Percentiles rank a stretch among this genome's conserved stretches.
These are phyloP conservation scores for Xenopus borealis DNA, from an alignment of 2,113 vertebrate species.

Conservation along the genomic window DNA sequence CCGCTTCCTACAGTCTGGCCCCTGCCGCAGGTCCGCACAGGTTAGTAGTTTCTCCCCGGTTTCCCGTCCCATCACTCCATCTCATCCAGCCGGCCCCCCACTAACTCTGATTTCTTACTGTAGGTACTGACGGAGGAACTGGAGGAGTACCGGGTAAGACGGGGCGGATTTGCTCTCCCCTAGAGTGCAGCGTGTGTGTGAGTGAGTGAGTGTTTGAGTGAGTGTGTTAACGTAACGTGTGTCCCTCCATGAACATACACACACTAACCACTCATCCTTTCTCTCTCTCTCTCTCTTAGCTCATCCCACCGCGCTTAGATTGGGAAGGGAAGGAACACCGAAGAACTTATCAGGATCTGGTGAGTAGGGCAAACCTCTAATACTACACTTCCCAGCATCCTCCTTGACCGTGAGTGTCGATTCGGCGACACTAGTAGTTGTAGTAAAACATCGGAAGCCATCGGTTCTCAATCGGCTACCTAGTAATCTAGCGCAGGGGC, in stretches of 20 bases:
- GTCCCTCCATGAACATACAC: no score
- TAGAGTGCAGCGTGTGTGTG: no score
- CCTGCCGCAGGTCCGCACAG: slow-evolving; percentile 90
- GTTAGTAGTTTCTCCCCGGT: slow-evolving; percentile 60
- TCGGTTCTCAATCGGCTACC: no score
- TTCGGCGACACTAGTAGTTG: no score
- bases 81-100: no score
- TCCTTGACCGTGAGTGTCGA: no score
- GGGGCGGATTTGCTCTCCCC: slow-evolving; percentile 19
- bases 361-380: slow-evolving; percentile 61
- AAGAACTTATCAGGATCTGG: slow-evolving; percentile 88
- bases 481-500: no score
- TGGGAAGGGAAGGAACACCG: slow-evolving; percentile 85
- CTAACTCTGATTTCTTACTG: slow-evolving; percentile 47
- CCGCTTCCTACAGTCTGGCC: slow-evolving; percentile 91
- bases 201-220: neutral
- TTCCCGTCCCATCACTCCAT: no score
- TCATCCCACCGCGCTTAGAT: slow-evolving; percentile 85
- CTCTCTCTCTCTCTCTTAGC: slow-evolving; percentile 71
- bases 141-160: slow-evolving; percentile 87
- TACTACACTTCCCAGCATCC: no score
- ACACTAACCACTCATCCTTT: neutral
- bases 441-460: no score
- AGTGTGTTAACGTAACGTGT: neutral
- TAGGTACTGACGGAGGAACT: slow-evolving; percentile 90